Base-by-base conservation (phyloP, 2,888 invertebrate species). In the Sussaba pulchella region DNA sequence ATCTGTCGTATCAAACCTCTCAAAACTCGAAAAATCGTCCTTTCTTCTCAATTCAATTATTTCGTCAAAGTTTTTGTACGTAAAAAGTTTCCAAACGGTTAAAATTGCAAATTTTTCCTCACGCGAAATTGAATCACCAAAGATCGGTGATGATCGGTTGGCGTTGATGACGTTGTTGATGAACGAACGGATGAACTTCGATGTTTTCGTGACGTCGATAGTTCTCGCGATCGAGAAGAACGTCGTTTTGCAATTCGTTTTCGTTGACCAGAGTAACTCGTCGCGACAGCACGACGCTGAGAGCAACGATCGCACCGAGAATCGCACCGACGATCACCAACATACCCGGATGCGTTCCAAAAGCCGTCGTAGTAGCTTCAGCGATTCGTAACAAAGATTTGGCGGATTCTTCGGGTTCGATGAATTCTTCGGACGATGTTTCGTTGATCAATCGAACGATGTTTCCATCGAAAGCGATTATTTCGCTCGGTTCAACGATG, bases 131-230 rank as follows among this genome's bases (percentile, higher is more conserved):
- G 39, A 10, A 70, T 96, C 95, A 95, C 96, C 96, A 96, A 81
- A 95, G 93, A 87, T 96, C 95, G 59, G 95, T 94, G 66, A 81
- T 39, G 17, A 81, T 81, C 19, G 81, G 81, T 59, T 52, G 63
- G 9, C 52, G 74, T 26, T 80, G 95, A 94, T 75, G 95, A 94
- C 43, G 93, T 93, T 83, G 50, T 8, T 66, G 66, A 50, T 36
- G 36, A 31, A 17, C 66, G 10, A 94, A 87, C 83, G 93, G 93
- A 86, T 92, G 93, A 90, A 95, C 95, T 91, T 95, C 95, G 93
- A 95, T 93, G 86, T 93, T 93, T 79, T 93, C 93, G 67, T 91
- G 90, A 59, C 89, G 88, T 79, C 85, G 87, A 82, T 87, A 90
- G 83, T 88, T 21, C 19, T 39, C 19, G 1, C 19, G 41, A 19